Evolutionary conservation across 64 coral and sea anemone genomes (phyloP), one percentile per base, ranked within the genome.

Genomic region (Pachyseris speciosa): DNA sequence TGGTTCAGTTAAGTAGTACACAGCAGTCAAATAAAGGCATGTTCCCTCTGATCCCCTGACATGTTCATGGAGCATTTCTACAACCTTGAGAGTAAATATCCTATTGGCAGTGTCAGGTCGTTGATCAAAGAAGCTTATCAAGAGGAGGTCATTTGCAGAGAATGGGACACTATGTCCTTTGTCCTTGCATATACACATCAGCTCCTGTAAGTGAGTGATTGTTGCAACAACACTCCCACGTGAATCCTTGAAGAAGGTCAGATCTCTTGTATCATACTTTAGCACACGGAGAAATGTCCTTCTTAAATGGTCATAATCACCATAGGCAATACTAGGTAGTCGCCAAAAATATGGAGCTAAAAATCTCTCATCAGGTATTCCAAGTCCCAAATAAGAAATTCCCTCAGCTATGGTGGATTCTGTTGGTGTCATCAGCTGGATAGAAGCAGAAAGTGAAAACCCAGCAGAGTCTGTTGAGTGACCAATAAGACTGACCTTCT

Each of bases 211-310:
- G 45, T 49, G 45, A 49, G 5, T 13, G 45, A 49, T 49, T 49
- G 45, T 49, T 5, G 45, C 45, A 7, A 49, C 45, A 49, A 49
- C 45, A 49, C 5, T 13, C 13, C 45, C 45, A 49, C 45, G n/a
- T n/a, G n/a, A n/a, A n/a, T n/a, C n/a, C n/a, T 84, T 72, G 5
- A 91, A 66, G 66, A 92, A 71, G 34, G 90, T 92, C 9, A 93
- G 72, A 9, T 93, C 74, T 29, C 83, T 53, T 26, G 83, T 93
- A 64, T 87, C 28, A 74, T 93, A 87, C 47, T 93, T 93, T 2
- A 93, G 43, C 6, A 78, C 86, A 52, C 86, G 85, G 16, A 93
- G 72, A 74, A 92, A 92, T 29, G 85, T 71, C 20, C 90, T 75
- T 39, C 67, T 70, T 40, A 70, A 70, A 39, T 91, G 89, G 32